These are phyloP conservation scores for Uloborus plumipes DNA, from an alignment of 2,888 invertebrate genomes.

Conservation along the genomic window DNA sequence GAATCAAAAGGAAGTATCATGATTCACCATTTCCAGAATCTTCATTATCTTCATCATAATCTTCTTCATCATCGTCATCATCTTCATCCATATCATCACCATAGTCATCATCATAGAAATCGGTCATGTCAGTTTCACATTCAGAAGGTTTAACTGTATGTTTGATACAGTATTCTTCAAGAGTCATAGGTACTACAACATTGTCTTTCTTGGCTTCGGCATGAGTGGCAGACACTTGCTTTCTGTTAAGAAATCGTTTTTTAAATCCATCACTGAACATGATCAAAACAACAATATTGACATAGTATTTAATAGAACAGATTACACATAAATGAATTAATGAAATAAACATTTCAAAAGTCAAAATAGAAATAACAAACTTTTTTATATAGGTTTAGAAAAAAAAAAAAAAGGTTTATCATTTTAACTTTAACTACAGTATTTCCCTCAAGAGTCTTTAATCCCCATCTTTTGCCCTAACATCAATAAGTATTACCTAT, in stretches of 20 bases:
- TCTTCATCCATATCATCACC: constrained; percentile 79
- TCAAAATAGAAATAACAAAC: too few relatives aligned
- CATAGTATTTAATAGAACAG: too few relatives aligned
- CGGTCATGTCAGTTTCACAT: constrained; percentile 89
- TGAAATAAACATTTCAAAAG: too few relatives aligned
- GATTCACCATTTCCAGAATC: constrained; percentile 90
- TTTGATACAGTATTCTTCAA: constrained; percentile 97
- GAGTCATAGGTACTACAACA: constrained; percentile 94
- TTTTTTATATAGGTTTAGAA: too few relatives aligned
- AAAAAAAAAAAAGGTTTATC: too few relatives aligned
- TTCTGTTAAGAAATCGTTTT: constrained; percentile 75
- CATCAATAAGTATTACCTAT: too few relatives aligned
- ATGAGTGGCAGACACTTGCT: constrained; percentile 95
- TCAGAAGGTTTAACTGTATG: constrained; percentile 89
- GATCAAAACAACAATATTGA: too few relatives aligned
- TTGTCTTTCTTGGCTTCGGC: constrained; percentile 96
- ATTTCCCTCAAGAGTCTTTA: too few relatives aligned
- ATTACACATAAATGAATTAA: too few relatives aligned
- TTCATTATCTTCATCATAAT: constrained; percentile 69
- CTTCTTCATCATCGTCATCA: constrained; percentile 72
- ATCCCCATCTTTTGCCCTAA: too few relatives aligned
- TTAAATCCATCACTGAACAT: too few relatives aligned
- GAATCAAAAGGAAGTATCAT: constrained; percentile 74
- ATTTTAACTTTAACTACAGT: too few relatives aligned
- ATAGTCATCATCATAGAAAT: constrained; percentile 96